Evolutionary conservation across 2,888 invertebrate species (phyloP).

Genomic region (Pristionchus exspectatus): DNA sequence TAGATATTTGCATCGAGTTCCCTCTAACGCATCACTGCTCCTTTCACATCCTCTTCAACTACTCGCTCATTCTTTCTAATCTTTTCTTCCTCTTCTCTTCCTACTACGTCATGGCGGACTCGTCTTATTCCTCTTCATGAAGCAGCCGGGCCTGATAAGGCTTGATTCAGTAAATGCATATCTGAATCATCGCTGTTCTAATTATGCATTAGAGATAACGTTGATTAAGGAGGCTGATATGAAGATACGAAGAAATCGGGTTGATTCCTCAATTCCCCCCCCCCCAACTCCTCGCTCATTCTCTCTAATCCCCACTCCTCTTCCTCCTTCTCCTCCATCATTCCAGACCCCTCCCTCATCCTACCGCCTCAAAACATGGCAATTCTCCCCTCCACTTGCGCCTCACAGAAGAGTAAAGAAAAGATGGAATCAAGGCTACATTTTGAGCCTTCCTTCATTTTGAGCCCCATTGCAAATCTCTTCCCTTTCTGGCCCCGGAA

Average conservation of each 20-base stretch:
- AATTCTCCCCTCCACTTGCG: background rate
- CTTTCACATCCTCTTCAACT: no score
- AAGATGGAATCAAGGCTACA: background rate
- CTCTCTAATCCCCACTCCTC: background rate
- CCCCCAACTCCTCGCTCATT: background rate
- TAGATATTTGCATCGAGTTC: background rate
- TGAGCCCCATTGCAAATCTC: background rate
- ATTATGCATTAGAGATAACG: no score
- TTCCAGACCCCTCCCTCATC: background rate
- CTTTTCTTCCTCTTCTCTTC: no score
- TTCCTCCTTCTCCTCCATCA: conserved; percentile 3
- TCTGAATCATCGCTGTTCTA: no score
- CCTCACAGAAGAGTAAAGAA: background rate
- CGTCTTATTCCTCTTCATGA: no score
- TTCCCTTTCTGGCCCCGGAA: background rate
- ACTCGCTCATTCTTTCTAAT: background rate
- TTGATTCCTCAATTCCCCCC: no score
- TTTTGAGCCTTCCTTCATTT: background rate
- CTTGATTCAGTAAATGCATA: no score
- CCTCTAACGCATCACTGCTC: background rate
- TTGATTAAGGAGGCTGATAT: no score
- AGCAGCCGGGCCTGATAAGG: no score
- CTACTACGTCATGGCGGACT: no score
- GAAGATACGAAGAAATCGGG: no score
- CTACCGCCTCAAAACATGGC: conserved; percentile 6